Conservation (phyloP, 2,113 vertebrate species). For the Esox niger region DNA sequence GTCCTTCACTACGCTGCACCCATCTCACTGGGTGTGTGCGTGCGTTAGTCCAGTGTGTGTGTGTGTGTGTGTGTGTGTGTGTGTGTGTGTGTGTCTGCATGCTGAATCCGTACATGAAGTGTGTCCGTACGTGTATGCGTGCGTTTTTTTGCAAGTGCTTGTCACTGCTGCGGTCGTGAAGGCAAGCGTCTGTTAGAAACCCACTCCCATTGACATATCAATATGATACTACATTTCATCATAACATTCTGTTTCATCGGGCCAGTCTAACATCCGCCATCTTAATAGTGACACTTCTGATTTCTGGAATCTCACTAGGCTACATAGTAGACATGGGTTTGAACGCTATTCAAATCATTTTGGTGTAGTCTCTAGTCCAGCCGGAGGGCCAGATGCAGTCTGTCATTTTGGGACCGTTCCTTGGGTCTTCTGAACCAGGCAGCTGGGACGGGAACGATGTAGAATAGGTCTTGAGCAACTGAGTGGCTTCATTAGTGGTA, state of each 20-base stretch:
- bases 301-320: not conserved
- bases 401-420: no score
- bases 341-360: no score
- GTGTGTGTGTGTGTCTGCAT: conserved; percentile 9
- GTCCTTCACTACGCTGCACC: conserved; percentile 40
- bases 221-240: conserved; percentile 12
- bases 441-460: no score
- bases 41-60: not conserved
- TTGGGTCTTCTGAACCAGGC: no score
- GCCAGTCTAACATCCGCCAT: conserved; percentile 8
- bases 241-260: conserved; percentile 6
- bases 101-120: no score
- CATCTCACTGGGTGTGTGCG: conserved; percentile 20
- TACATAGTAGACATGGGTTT: not conserved
- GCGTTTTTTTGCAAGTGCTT: conserved; percentile 5
- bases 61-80: not conserved
- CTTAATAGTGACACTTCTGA: conserved; percentile 5
- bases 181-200: conserved; percentile 11
- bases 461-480: no score
- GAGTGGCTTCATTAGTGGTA: conserved; percentile 15
- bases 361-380: no score
- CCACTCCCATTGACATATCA: conserved; percentile 8
- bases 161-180: no score
- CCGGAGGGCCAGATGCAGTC: no score
- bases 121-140: not conserved